Conservation (phyloP, 2,797 vertebrate genomes). For the Pagetopsis macropterus region DNA sequence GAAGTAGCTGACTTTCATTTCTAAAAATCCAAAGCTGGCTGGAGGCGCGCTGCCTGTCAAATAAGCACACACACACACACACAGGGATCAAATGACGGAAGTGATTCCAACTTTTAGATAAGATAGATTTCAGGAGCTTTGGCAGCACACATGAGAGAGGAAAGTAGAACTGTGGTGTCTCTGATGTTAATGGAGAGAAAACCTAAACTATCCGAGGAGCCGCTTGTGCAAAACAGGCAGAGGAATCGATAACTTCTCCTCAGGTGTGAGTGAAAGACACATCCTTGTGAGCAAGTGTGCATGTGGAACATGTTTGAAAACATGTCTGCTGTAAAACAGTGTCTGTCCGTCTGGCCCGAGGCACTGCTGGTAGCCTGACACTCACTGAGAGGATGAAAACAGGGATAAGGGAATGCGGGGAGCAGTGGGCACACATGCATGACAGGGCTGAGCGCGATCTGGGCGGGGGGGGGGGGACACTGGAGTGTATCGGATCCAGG, state of each 20-base stretch:
- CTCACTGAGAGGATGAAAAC: conserved; percentile 48
- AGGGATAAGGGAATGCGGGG: conserved; percentile 48
- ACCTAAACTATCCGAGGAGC: background rate
- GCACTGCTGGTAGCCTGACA: conserved; percentile 47
- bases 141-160: conserved; percentile 23
- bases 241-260: conserved; percentile 5
- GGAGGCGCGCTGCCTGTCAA: conserved; percentile 41
- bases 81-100: conserved; percentile 1
- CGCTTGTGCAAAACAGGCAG: conserved; percentile 13
- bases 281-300: conserved; percentile 10
- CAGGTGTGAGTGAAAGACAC: conserved; percentile 9
- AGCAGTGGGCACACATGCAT: conserved; percentile 54
- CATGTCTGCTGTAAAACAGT: conserved; percentile 41
- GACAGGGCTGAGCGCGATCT: conserved; percentile 51
- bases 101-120: conserved; percentile 18
- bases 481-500: conserved; percentile 66
- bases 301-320: conserved; percentile 47
- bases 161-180: conserved; percentile 1
- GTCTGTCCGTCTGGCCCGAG: conserved; percentile 53
- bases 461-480: conserved; percentile 30
- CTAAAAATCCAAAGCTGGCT: conserved; percentile 40
- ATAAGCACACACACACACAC: conserved; percentile 30
- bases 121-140: conserved; percentile 26
- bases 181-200: conserved; percentile 40
- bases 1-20: conserved; percentile 42